Percentiles rank a stretch among this genome's conserved stretches.
phyloP scores from a whole-genome alignment of 2,113 vertebrate species.

The Equus przewalskii region DNA sequence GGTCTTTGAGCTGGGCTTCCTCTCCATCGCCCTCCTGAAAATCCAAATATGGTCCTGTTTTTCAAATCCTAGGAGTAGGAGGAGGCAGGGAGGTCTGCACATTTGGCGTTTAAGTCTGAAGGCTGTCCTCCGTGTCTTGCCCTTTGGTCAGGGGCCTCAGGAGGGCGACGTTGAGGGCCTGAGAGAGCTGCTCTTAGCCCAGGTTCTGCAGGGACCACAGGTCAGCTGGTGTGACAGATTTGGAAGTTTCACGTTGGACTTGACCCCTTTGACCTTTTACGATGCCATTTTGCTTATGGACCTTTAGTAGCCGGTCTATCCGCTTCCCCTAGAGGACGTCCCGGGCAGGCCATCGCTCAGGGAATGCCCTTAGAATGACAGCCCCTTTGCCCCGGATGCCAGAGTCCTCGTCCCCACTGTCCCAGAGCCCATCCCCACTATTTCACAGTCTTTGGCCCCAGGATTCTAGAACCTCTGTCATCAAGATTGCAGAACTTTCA shows the following conservation, averaged over 20 bases:
- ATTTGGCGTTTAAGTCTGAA: not conserved
- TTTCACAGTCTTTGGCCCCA: not conserved
- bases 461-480: not conserved
- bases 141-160: not conserved
- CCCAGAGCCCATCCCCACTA: not conserved
- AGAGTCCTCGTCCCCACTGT: not conserved
- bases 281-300: constrained; percentile 7
- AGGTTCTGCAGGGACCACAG: not conserved
- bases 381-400: not conserved
- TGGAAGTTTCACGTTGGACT: constrained; percentile 33
- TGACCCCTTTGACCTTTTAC: not conserved
- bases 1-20: not conserved
- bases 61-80: not conserved
- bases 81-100: not conserved
- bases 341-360: not conserved
- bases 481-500: not conserved
- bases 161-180: not conserved
- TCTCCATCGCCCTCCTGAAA: not conserved
- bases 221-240: not conserved
- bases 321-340: constrained; percentile 41
- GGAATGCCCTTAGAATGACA: not conserved
- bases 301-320: not conserved
- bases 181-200: not conserved
- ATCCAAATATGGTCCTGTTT: not conserved
- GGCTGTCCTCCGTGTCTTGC: not conserved